Evolutionary conservation across 2,797 vertebrate species (phyloP), one percentile per base, ranked within the genome.

Genomic region (Trachops cirrhosus): DNA sequence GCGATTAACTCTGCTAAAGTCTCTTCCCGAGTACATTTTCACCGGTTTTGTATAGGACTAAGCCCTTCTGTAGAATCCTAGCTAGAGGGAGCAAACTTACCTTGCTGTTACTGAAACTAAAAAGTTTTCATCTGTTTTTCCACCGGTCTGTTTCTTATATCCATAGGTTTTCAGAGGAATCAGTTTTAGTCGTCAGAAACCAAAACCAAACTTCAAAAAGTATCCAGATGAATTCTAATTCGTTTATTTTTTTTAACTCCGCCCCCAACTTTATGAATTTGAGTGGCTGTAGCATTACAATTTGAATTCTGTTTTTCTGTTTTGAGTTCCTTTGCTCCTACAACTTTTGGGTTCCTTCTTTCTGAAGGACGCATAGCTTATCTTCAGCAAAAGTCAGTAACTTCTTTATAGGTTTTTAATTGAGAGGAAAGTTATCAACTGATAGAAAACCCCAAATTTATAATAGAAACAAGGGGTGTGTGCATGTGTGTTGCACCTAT

Each of bases 1-100:
- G 95, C 18, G 50, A 78, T 95, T 89, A 93, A 97, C 89, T 97
- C 86, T 86, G 52, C 24, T 92, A 10, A 96, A 95, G 82, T 95
- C 86, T 80, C 44, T 93, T 89, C 67, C 3, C 9, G 15, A 91
- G 44, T 94, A 78, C 52, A 48, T 86, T 94, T 87, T 78, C 46
- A 78, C 46, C 0, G 70, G 85, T 74, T 96, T 97, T 96, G 95
- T 96, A 80, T 96, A 62, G 46, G 85, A 74, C 70, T 79, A 39
- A 88, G 29, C 57, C 21, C 22, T 92, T 29, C 54, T 89, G 89
- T 79, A 90, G 96, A 96, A 86, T 68, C 32, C 71, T 79, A 86
- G 26, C 37, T 86, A 62, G 71, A 91, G 64, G 21, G 0, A 62
- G 80, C 68, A 97, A 94, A 96, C 84, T 97, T 94, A 85, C 44